Evolutionary conservation across 2,797 vertebrate genomes (phyloP).

Genomic region (Paratrypauchen microcephalus): DNA sequence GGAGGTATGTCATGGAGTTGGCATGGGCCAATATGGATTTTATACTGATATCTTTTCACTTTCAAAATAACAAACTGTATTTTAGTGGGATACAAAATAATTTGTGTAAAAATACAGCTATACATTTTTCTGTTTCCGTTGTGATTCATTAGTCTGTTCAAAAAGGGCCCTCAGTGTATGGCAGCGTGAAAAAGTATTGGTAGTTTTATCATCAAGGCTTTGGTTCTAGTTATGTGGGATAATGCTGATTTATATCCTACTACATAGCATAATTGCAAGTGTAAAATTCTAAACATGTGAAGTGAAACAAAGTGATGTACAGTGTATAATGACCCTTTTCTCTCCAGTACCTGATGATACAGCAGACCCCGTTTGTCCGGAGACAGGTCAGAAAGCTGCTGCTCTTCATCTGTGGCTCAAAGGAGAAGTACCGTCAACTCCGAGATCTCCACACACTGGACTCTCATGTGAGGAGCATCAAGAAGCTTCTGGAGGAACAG

Average conservation of each 20-base stretch:
- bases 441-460: constrained; percentile 95
- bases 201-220: background rate
- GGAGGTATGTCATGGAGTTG: constrained; percentile 78
- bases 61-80: too few species aligned
- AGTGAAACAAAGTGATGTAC: background rate
- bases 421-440: constrained; percentile 97
- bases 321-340: background rate
- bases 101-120: too few species aligned
- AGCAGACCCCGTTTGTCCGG: constrained; percentile 96
- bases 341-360: constrained; percentile 95
- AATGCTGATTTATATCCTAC: background rate
- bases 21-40: too few species aligned
- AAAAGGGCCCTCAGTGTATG: too few species aligned
- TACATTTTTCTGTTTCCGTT: too few species aligned
- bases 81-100: too few species aligned
- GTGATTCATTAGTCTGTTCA: too few species aligned
- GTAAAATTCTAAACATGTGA: background rate
- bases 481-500: constrained; percentile 95
- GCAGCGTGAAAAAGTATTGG: too few species aligned
- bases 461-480: constrained; percentile 93
- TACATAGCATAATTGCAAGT: background rate
- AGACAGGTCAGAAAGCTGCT: constrained; percentile 96
- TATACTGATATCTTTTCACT: too few species aligned
- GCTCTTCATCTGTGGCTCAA: constrained; percentile 97
- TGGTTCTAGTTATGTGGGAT: background rate